These are phyloP conservation scores for Polydrusus pterygomalis DNA, from an alignment of 2,888 invertebrate genomes.

Conservation along the genomic window DNA sequence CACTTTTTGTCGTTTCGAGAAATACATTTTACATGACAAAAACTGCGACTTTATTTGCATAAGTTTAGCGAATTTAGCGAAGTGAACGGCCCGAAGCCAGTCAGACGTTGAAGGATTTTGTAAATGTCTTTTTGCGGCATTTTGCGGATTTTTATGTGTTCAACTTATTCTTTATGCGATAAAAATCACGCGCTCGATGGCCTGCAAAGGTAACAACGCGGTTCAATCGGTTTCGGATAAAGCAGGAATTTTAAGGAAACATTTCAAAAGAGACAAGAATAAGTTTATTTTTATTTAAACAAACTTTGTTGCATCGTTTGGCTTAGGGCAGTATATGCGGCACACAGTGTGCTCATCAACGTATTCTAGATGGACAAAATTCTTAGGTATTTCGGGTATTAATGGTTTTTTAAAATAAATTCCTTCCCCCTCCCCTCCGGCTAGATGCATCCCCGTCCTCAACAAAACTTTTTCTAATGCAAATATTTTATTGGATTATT, in stretches of 20 bases:
- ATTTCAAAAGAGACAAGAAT: neutral
- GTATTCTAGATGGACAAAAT: too few relatives aligned
- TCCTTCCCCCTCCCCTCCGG: too few relatives aligned
- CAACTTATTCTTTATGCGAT: slow-evolving; percentile 17
- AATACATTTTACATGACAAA: slow-evolving; percentile 14
- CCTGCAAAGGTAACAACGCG: slow-evolving; percentile 16
- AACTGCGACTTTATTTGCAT: slow-evolving; percentile 26
- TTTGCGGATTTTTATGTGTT: slow-evolving; percentile 28
- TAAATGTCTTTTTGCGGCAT: slow-evolving; percentile 30
- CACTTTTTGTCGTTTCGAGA: slow-evolving; percentile 6
- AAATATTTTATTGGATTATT: too few relatives aligned
- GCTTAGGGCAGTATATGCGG: too few relatives aligned
- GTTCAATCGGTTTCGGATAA: neutral
- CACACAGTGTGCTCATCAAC: too few relatives aligned
- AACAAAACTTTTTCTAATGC: too few relatives aligned
- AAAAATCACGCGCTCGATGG: slow-evolving; percentile 23
- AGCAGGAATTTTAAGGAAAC: neutral
- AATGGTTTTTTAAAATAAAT: too few relatives aligned
- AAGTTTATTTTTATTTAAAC: neutral
- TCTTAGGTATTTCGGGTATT: too few relatives aligned
- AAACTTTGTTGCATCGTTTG: neutral
- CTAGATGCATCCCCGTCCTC: too few relatives aligned
- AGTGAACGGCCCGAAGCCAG: slow-evolving; percentile 35
- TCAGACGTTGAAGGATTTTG: slow-evolving; percentile 28
- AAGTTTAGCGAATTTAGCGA: slow-evolving; percentile 28